Percentiles rank a stretch among this genome's conserved stretches.
Conservation (phyloP, 2,113 vertebrate genomes). For the Takifugu flavidus region DNA sequence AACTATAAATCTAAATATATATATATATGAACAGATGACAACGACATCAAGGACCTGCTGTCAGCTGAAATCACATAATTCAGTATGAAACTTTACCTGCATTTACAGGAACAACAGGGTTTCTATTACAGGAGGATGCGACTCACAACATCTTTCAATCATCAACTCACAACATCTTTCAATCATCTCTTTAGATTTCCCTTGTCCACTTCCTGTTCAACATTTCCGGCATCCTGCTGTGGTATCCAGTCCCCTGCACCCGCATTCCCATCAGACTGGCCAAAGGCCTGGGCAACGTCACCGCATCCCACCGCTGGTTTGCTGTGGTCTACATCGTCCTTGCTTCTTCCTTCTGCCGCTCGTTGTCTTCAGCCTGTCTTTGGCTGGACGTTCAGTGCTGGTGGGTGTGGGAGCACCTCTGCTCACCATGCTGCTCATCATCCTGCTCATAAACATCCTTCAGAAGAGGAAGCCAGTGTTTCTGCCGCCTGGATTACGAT, state of each 20-base stretch:
- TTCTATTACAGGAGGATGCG: too few species aligned
- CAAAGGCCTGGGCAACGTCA: slow-evolving; percentile 82
- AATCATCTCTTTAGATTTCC: slow-evolving; percentile 78
- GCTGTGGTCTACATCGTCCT: slow-evolving; percentile 83
- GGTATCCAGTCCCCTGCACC: slow-evolving; percentile 87
- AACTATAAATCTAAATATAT: too few species aligned
- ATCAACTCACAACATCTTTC: background rate
- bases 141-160: background rate
- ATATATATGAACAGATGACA: background rate
- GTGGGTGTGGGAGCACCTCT: slow-evolving; percentile 83
- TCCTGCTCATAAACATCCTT: slow-evolving; percentile 77
- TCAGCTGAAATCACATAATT: too few species aligned
- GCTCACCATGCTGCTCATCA: slow-evolving; percentile 57
- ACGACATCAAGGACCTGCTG: too few species aligned
- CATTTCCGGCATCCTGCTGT: slow-evolving; percentile 88
- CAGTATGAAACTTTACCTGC: too few species aligned
- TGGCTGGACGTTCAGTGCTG: slow-evolving; percentile 87
- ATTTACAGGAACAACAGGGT: background rate
- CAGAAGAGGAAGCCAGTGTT: slow-evolving; percentile 72
- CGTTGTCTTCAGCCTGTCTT: slow-evolving; percentile 81
- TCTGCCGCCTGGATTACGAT: slow-evolving; percentile 78
- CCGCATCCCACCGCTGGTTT: slow-evolving; percentile 93
- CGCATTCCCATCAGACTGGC: slow-evolving; percentile 86
- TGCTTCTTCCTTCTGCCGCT: slow-evolving; percentile 86
- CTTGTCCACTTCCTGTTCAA: slow-evolving; percentile 98